Conservation (phyloP, 1,140 invertebrate genomes). For the Centruroides sculpturatus region DNA sequence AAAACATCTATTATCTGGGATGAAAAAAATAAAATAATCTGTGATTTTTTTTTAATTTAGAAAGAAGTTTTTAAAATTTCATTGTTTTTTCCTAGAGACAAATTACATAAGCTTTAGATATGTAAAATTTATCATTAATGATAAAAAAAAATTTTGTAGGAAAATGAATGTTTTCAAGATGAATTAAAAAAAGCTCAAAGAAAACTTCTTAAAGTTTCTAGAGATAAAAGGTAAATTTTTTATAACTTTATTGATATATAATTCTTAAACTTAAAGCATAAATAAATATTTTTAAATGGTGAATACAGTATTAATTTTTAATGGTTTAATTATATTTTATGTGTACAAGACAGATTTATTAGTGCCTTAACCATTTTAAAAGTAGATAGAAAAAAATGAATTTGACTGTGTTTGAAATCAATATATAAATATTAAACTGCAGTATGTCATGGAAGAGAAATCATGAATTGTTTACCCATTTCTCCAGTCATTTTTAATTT, state of each 20-base stretch:
- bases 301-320: too few species aligned
- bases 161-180: conserved; percentile 90
- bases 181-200: conserved; percentile 71
- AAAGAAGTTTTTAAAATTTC: not conserved
- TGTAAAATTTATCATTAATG: not conserved
- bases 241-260: not conserved
- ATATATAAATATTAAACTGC: not conserved
- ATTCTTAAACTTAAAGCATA: too few species aligned
- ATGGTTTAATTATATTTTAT: too few species aligned
- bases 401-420: too few species aligned
- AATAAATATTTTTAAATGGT: too few species aligned
- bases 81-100: not conserved
- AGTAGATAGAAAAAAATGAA: not conserved
- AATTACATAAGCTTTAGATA: not conserved
- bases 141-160: conserved; percentile 38
- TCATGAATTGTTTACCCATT: too few species aligned
- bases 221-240: conserved; percentile 46
- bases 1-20: too few species aligned
- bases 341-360: too few species aligned
- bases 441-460: too few species aligned
- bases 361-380: too few species aligned
- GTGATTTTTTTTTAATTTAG: conserved; percentile 2
- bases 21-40: not conserved
- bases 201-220: conserved; percentile 63
- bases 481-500: too few species aligned